These are phyloP conservation scores for Pelecanus crispus DNA, from an alignment of 2,113 vertebrate genomes.

Conservation along the genomic window DNA sequence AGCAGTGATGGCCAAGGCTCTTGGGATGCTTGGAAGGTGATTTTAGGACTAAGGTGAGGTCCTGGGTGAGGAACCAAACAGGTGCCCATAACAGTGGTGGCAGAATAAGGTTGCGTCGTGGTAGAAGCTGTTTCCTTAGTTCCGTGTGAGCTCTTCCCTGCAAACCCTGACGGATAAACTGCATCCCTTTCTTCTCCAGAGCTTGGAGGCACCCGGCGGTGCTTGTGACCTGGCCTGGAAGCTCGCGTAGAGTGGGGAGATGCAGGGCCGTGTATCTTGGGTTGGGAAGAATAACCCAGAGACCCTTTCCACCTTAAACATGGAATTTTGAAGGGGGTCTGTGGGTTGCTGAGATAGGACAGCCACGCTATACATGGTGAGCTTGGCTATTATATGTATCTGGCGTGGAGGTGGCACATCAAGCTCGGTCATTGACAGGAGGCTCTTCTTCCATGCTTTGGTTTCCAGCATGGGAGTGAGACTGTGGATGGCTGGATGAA, in stretches of 20 bases:
- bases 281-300: no score
- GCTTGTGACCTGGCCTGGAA: neutral
- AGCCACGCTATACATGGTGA: neutral
- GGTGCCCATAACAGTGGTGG: neutral
- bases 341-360: neutral
- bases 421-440: neutral
- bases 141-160: neutral
- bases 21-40: neutral
- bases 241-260: neutral
- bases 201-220: neutral
- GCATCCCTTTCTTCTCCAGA: neutral
- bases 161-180: neutral
- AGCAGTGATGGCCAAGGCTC: neutral
- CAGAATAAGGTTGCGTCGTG: neutral
- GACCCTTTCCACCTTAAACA: neutral
- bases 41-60: neutral
- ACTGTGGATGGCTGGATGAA: neutral
- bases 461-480: neutral
- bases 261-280: no score
- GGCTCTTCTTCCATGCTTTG: neutral
- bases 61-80: neutral
- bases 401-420: neutral
- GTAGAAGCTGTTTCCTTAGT: neutral
- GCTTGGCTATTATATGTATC: neutral
- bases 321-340: neutral